Evolutionary conservation across 2,888 invertebrate genomes (phyloP).

Genomic region (Alloscopus bannaensis): DNA sequence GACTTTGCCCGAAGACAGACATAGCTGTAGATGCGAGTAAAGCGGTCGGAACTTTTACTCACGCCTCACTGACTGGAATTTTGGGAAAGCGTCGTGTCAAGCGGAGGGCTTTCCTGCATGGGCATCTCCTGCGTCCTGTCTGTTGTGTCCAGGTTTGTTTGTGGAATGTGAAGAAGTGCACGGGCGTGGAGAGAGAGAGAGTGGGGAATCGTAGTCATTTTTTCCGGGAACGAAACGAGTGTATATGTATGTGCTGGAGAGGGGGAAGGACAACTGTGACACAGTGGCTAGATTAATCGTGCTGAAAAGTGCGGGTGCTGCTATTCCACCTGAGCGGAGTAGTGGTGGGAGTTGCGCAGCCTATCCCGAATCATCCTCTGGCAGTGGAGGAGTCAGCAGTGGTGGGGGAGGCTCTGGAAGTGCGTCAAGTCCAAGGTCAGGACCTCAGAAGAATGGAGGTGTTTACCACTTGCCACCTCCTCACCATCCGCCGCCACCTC

Average conservation of each 20-base stretch:
- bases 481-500: constrained; percentile 71
- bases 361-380: constrained; percentile 76
- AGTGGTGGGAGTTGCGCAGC: constrained; percentile 75
- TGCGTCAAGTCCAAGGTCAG: constrained; percentile 57
- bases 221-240: not conserved
- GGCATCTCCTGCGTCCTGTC: no score
- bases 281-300: constrained; percentile 61
- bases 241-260: constrained; percentile 60
- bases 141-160: not conserved
- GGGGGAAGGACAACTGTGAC: constrained; percentile 55
- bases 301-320: constrained; percentile 50
- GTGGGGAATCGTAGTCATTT: constrained; percentile 7
- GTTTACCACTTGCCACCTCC: constrained; percentile 69
- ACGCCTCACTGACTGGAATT: no score
- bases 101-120: no score
- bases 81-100: no score
- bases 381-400: constrained; percentile 52
- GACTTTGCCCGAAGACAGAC: constrained; percentile 6
- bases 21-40: not conserved
- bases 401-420: constrained; percentile 28
- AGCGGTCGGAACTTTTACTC: no score
- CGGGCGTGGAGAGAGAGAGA: not conserved
- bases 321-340: constrained; percentile 27
- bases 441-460: constrained; percentile 70
- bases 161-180: constrained; percentile 2